Conservation (phyloP, 2,797 vertebrate species). For the Hemitrygon akajei region DNA sequence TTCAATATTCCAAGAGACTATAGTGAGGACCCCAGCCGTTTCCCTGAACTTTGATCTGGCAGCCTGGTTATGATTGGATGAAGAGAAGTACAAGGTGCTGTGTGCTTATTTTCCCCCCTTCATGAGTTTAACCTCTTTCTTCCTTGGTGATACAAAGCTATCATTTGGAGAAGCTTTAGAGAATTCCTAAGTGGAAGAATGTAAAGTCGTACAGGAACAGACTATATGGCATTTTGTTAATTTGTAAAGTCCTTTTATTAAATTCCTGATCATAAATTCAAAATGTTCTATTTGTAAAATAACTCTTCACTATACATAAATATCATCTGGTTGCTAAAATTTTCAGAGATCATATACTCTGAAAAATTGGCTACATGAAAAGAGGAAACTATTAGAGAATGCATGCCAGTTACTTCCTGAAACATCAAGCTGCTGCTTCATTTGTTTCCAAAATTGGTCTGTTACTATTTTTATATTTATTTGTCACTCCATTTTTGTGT, state of each 20-base stretch:
- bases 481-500: constrained; percentile 22
- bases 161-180: constrained; percentile 41
- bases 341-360: constrained; percentile 47
- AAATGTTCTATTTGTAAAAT: constrained; percentile 52
- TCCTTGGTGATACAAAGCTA: constrained; percentile 48
- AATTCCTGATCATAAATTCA: constrained; percentile 46
- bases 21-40: constrained; percentile 94
- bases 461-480: constrained; percentile 25
- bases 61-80: neutral
- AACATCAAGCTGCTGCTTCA: neutral
- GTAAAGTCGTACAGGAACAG: constrained; percentile 32
- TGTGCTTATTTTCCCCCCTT: constrained; percentile 54
- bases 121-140: constrained; percentile 42
- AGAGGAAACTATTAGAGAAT: constrained; percentile 47
- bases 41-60: constrained; percentile 81
- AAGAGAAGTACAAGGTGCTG: constrained; percentile 47
- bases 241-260: constrained; percentile 41
- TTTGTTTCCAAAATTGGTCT: constrained; percentile 19
- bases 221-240: neutral
- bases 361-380: constrained; percentile 41
- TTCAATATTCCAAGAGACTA: constrained; percentile 92
- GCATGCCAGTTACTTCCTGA: constrained; percentile 11
- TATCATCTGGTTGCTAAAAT: constrained; percentile 51
- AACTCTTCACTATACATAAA: constrained; percentile 54
- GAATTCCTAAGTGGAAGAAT: constrained; percentile 51